Evolutionary conservation across 2,113 vertebrate species (phyloP), one percentile per base, ranked within the genome.

Genomic region (Papio anubis): DNA sequence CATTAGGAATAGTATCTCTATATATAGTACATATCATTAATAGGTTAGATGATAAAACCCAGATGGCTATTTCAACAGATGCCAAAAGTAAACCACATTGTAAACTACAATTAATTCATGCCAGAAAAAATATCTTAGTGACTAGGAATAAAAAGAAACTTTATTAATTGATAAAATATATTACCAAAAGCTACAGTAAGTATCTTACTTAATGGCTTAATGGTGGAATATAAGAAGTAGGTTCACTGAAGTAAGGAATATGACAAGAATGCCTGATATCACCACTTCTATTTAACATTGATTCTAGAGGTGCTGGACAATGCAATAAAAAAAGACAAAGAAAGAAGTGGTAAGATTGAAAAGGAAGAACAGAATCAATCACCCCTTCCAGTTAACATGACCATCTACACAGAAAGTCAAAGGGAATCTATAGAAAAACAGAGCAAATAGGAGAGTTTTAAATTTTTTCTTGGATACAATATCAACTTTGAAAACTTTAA

Each of bases 281-380:
- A 85, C 52, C 25, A 61, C 48, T 96, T 97, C 48, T 78, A 57
- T 52, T 35, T 93, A 92, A 82, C 48, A 64, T 38, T 73, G 72
- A 61, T 78, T 86, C 52, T 52, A 50, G 76, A 68, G 68, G 52
- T 76, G 25, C 43, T 94, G 21, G 59, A 86, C 52, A 75, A 40
- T 73, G 18, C 75, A 92, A 52, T 59, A 88, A 81, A 48, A 48
- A 80, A 70, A n/a, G 57, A 48, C 57, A 72, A 81, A 48, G 38
- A 89, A 72, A 45, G 40, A 87, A 87, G 40, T 59, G 57, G 50
- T 57, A 83, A 86, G 50, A 50, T 21, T 78, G 73, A 21, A 90
- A 90, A 81, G 55, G 50, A 90, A 90, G 55, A 82, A 14, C 12
- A 80, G 35, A 76, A 61, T 38, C 9, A 3, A 6, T 35, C 4